Conservation (phyloP, 2,113 vertebrate genomes). For the Mionectes macconnelli region DNA sequence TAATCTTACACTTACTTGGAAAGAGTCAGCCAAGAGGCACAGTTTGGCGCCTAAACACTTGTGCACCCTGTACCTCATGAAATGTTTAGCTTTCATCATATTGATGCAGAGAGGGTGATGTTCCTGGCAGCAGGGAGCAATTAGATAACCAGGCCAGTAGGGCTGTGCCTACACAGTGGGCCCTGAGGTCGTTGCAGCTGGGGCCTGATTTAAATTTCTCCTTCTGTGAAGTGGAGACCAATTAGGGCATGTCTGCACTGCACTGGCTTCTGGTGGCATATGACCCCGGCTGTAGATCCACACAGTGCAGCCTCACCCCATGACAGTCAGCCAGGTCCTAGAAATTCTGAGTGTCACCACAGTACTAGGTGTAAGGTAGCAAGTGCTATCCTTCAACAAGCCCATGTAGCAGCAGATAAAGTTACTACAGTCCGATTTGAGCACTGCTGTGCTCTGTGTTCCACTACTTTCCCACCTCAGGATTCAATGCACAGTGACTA, state of each 20-base stretch:
- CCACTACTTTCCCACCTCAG: neutral
- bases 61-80: neutral
- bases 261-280: neutral
- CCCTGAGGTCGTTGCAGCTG: neutral
- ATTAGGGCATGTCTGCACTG: accelerated
- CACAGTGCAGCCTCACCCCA: neutral
- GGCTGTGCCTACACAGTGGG: neutral
- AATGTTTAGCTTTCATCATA: neutral
- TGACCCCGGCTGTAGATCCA: neutral
- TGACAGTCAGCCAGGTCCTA: neutral
- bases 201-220: neutral
- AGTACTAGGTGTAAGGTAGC: neutral
- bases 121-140: neutral
- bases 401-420: neutral
- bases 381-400: neutral
- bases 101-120: accelerated
- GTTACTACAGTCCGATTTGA: accelerated
- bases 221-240: neutral
- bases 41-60: neutral
- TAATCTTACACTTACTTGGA: neutral
- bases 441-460: neutral
- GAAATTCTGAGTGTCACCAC: neutral
- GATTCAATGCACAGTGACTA: neutral
- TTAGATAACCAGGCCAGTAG: neutral
- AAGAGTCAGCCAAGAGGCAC: neutral